phyloP scores from a whole-genome alignment of 2,113 vertebrate species.

The Chaetura pelagica region DNA sequence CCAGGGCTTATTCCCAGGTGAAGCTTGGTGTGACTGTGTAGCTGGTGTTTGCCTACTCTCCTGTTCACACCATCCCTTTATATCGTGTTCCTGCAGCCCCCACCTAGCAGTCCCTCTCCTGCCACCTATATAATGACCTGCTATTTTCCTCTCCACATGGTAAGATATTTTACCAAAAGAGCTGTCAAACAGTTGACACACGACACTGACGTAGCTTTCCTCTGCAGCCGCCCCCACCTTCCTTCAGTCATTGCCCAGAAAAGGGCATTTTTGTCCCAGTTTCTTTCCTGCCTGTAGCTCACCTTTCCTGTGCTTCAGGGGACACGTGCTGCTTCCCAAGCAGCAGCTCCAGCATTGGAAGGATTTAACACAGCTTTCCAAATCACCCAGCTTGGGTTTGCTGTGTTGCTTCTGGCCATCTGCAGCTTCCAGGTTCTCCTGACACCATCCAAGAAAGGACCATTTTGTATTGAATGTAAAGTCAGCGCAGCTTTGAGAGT shows the following conservation, averaged over 20 bases:
- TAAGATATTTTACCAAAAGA: background rate
- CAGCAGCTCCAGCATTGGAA: background rate
- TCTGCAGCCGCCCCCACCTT: background rate
- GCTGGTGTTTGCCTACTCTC: background rate
- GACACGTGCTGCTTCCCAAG: background rate
- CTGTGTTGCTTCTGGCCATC: background rate
- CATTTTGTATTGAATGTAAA: background rate
- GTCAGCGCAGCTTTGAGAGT: background rate
- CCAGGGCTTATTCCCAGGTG: background rate
- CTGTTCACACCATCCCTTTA: accelerated
- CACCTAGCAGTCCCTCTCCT: background rate
- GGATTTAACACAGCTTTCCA: background rate
- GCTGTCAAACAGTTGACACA: background rate
- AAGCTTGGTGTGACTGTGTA: background rate
- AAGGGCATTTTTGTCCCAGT: background rate
- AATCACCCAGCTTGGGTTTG: background rate
- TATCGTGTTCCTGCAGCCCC: background rate
- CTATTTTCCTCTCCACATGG: background rate
- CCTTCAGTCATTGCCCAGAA: background rate
- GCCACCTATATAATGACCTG: background rate
- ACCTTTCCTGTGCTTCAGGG: background rate
- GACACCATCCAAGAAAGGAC: background rate
- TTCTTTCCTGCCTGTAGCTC: background rate
- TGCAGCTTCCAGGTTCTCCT: background rate
- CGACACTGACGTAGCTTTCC: background rate